Percentiles rank a stretch among this genome's conserved stretches.
phyloP scores from a whole-genome alignment of 2,888 invertebrate genomes.

The Drosophila vallismaia region DNA sequence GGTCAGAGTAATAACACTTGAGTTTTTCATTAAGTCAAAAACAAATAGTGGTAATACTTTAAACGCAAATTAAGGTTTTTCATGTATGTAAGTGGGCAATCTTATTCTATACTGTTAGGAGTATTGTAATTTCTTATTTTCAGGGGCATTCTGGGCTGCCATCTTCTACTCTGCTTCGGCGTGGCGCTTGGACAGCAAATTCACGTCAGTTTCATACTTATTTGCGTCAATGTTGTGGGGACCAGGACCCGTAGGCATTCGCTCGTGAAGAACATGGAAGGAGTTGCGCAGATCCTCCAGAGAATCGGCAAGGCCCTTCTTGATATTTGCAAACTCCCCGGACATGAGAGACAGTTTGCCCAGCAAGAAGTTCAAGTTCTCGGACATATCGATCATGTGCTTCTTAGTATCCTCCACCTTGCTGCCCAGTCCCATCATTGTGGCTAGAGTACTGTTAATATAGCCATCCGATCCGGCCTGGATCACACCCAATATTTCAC shows the following conservation, averaged over 20 bases:
- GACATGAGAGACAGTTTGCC: conserved; percentile 92
- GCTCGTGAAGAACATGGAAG: conserved; percentile 87
- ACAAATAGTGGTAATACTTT: not conserved
- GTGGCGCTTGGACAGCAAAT: conserved; percentile 80
- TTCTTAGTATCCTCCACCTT: conserved; percentile 91
- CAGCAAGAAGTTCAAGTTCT: conserved; percentile 92
- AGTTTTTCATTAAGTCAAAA: not conserved
- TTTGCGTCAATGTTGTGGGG: conserved; percentile 85
- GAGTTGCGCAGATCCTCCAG: conserved; percentile 89
- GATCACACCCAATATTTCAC: conserved; percentile 89
- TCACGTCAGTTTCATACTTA: conserved; percentile 81
- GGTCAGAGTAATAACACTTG: not conserved
- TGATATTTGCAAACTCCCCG: conserved; percentile 93
- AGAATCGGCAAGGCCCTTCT: conserved; percentile 89
- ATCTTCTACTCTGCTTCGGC: conserved; percentile 46
- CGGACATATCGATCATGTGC: conserved; percentile 91
- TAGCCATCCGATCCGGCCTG: conserved; percentile 90
- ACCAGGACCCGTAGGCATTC: conserved; percentile 85
- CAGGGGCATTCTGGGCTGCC: not conserved
- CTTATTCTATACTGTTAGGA: conserved; percentile 61
- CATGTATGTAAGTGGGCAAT: conserved; percentile 44
- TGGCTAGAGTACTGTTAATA: conserved; percentile 90
- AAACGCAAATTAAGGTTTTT: conserved; percentile 3
- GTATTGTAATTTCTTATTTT: conserved; percentile 34
- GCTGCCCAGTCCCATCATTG: conserved; percentile 91